phyloP scores from a whole-genome alignment of 2,888 invertebrate species.

The Athetis lepigone region DNA sequence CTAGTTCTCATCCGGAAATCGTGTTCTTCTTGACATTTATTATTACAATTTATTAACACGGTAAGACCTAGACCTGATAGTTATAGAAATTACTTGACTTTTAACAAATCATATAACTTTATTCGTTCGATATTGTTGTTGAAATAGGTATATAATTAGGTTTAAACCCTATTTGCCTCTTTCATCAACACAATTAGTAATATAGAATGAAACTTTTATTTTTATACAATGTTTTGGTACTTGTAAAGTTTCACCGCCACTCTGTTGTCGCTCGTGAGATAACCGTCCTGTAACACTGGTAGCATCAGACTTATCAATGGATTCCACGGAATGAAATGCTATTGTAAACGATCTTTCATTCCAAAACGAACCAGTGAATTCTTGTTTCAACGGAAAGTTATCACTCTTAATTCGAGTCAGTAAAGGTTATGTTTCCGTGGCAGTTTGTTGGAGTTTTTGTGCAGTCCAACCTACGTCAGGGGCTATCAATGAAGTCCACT shows the following conservation, averaged over 20 bases:
- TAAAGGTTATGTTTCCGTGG: constrained; percentile 72
- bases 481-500: constrained; percentile 90
- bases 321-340: constrained; percentile 88
- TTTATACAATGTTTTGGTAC: constrained; percentile 22
- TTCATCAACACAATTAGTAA: constrained; percentile 2
- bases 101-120: constrained; percentile 1
- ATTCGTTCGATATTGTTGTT: not conserved
- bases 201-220: constrained; percentile 31
- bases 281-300: constrained; percentile 88
- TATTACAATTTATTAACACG: not conserved
- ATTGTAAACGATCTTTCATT: constrained; percentile 86
- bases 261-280: constrained; percentile 84
- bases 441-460: constrained; percentile 78
- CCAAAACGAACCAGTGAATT: constrained; percentile 80
- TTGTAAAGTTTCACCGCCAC: constrained; percentile 56
- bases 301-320: constrained; percentile 90
- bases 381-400: constrained; percentile 61
- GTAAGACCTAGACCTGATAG: constrained; percentile 1
- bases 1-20: constrained; percentile 14
- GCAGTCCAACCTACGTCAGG: constrained; percentile 84
- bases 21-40: not conserved
- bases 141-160: constrained; percentile 37
- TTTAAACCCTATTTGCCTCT: constrained; percentile 27
- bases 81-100: not conserved
- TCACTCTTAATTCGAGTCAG: constrained; percentile 66